Evolutionary conservation across 2,797 vertebrate genomes (phyloP), one percentile per base, ranked within the genome.

Genomic region (Clarias laeviceps): DNA sequence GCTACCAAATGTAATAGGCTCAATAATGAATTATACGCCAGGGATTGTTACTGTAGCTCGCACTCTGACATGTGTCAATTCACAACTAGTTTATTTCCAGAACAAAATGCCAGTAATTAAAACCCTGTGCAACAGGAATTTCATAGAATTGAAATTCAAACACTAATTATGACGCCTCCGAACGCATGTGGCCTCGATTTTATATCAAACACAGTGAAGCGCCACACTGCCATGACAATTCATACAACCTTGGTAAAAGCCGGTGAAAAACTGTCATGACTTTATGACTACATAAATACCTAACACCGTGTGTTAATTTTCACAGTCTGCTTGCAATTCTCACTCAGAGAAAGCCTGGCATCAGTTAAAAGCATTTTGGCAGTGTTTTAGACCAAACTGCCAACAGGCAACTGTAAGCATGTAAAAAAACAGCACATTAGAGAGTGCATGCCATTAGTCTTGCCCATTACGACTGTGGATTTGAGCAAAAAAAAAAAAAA

Each of bases 201-300:
- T 87, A 82, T 70, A 73, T 85, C 73, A 4, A 37, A 68, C 66
- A 29, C 57, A 59, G 65, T 78, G 65, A 87, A 73, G 79, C 59
- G 61, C n/a, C 27, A 59, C 27, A 37, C 78, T 79, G 78, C 65
- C 73, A 54, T 72, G 64, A 88, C 80, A 66, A 85, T 85, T 82
- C 81, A 82, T 89, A 85, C 80, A 85, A 86, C 84, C 83, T 80
- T 83, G 80, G 61, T 85, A 77, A 85, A 85, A 66, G 82, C 65
- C 62, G 34, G 66, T 65, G 83, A 90, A 85, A 86, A 89, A 87
- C 79, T 32, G 81, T 82, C 61, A 70, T 20, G 59, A 73, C 56
- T 84, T 88, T 86, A 83, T 76, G 81, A 87, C 66, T 78, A 69
- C 86, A 87, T 89, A 88, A 90, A 88, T 88, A 72, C 85, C 77